phyloP scores from a whole-genome alignment of 2,797 vertebrate genomes.

The Falco berigora region DNA sequence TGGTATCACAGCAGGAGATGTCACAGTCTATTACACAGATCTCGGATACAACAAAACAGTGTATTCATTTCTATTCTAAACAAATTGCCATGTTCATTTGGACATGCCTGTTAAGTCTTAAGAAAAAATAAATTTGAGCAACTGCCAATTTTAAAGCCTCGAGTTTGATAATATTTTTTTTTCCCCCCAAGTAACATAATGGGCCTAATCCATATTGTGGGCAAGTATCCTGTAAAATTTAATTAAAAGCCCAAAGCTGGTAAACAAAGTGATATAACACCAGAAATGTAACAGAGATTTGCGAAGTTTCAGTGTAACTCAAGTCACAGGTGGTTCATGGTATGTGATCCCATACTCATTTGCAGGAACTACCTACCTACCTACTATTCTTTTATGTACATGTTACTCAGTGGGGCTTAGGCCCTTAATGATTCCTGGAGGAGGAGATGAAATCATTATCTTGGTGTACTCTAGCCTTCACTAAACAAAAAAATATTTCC shows the following conservation, averaged over 20 bases:
- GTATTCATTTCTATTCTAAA: conserved; percentile 5
- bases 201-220: conserved; percentile 34
- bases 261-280: background rate
- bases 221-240: conserved; percentile 39
- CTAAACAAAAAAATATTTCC: conserved; percentile 32
- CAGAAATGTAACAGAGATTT: background rate
- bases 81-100: conserved; percentile 4
- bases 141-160: conserved; percentile 30
- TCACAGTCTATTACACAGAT: conserved; percentile 4
- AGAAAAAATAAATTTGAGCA: conserved; percentile 35
- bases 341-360: background rate
- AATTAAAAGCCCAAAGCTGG: conserved; percentile 39
- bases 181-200: background rate
- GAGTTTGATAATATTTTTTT: background rate
- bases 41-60: background rate
- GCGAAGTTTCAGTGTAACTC: background rate
- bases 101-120: conserved; percentile 42
- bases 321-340: background rate
- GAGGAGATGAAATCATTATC: background rate
- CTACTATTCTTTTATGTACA: background rate
- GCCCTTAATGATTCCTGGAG: background rate
- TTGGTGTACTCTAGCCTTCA: background rate
- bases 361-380: background rate
- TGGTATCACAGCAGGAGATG: conserved; percentile 21
- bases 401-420: background rate